Conservation (phyloP, 2,888 invertebrate genomes). For the Drosophila mercatorum region DNA sequence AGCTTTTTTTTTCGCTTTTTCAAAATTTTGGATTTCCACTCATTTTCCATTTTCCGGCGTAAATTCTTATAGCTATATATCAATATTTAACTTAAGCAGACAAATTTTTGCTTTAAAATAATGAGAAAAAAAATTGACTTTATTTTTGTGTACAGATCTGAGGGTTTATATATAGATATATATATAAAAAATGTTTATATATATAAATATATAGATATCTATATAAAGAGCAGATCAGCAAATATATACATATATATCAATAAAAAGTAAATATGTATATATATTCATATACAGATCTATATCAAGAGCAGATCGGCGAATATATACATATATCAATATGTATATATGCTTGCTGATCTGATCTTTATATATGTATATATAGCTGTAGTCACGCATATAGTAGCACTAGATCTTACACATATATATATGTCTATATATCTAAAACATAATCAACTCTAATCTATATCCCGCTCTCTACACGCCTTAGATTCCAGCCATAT, state of each 20-base stretch:
- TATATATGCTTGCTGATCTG: neutral
- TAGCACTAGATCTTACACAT: too few relatives aligned
- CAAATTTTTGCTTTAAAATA: neutral
- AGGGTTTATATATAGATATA: neutral
- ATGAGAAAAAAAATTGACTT: conserved; percentile 26
- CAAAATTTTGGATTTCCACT: neutral
- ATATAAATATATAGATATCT: too few relatives aligned
- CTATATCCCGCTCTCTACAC: too few relatives aligned
- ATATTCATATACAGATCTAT: too few relatives aligned
- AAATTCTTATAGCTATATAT: neutral
- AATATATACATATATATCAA: conserved; percentile 7
- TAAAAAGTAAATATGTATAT: too few relatives aligned
- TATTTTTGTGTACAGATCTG: conserved; percentile 24
- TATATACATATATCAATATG: neutral
- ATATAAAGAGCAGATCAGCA: neutral
- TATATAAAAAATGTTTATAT: neutral
- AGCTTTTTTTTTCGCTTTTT: too few relatives aligned
- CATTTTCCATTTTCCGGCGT: neutral
- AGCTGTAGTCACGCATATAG: too few relatives aligned
- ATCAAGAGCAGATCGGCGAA: too few relatives aligned
- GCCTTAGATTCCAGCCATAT: too few relatives aligned
- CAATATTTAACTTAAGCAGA: neutral
- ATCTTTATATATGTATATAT: too few relatives aligned
- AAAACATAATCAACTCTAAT: too few relatives aligned
- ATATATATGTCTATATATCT: too few relatives aligned